Base-by-base conservation (phyloP, 2,113 vertebrate genomes). In the Caranx ignobilis region DNA sequence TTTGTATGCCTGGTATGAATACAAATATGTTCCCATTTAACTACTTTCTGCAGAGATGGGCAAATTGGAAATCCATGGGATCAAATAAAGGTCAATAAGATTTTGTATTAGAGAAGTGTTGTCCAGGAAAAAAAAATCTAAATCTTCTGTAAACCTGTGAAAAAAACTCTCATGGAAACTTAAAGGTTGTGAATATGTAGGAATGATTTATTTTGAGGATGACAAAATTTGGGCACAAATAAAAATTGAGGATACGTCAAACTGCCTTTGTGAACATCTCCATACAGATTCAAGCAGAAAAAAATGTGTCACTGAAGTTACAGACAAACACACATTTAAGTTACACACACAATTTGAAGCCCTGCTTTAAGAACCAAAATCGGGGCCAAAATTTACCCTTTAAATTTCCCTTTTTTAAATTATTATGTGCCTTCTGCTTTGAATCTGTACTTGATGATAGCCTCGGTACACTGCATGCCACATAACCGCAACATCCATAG, bases 281-380 rank as follows among this genome's bases (percentile, higher is more conserved):
- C 81, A 41, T 69, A 52, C 59, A 77, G 56, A 70, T 45, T 52
- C 9, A 71, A 79, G 45, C 35, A 72, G 48, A 84, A 72, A 48
- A 65, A 21, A 7, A n/a, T 37, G 43, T 47, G 19, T 43, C 39
- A 63, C 11, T 31, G 62, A 45, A 32, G 19, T 39, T 16, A 54
- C n/a, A 48, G 4, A 65, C 31, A 2, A 55, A 34, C 11, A 3
- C 19, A 43, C 26, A 21, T 37, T 71, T 19, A 21, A n/a, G 11
- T 19, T 64, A 37, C 13, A 43, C 31, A 7, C n/a, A 4, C 31
- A 37, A 54, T 26, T 54, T 7, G 37, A n/a, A 54, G 18, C 39
- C 54, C 10, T 52, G 35, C 2, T 26, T 48, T 48, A 32, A 67
- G 7, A 31, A 37, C 11, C 37, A 8, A 54, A 59, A 47, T 34